Evolutionary conservation across 2,888 invertebrate genomes (phyloP).

Genomic region (Magallana nippona): DNA sequence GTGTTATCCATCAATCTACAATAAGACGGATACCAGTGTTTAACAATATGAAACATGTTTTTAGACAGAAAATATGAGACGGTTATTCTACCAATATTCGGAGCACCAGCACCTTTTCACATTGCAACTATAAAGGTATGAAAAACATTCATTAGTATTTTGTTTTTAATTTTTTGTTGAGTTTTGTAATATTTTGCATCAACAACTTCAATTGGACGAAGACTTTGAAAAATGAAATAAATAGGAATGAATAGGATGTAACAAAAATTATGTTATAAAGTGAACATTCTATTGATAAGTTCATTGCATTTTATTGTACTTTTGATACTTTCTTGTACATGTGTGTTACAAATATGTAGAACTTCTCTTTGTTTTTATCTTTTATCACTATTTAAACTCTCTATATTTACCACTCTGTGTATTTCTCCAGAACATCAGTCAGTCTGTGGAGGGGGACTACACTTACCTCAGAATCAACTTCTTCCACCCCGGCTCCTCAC

Average conservation of each 20-base stretch:
- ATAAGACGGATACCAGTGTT: no score
- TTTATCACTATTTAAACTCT: neutral
- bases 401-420: no score
- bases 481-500: constrained; percentile 97
- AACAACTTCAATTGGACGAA: no score
- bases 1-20: no score
- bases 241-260: no score
- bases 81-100: constrained; percentile 98
- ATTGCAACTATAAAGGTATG: constrained; percentile 95
- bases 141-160: neutral
- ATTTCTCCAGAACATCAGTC: constrained; percentile 89
- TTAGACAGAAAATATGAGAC: constrained; percentile 97
- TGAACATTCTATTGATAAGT: no score
- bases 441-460: constrained; percentile 99
- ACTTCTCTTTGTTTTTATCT: neutral
- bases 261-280: no score
- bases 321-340: no score
- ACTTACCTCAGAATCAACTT: constrained; percentile 98
- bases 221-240: no score
- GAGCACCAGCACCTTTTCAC: constrained; percentile 97
- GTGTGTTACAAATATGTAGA: neutral
- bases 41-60: constrained; percentile 56
- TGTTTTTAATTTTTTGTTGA: no score
- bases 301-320: no score
- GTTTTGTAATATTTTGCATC: no score